Percentiles rank a stretch among this genome's conserved stretches.
These are phyloP conservation scores for Notarius lentiginosus DNA, from an alignment of 2,113 vertebrate species.

Conservation along the genomic window DNA sequence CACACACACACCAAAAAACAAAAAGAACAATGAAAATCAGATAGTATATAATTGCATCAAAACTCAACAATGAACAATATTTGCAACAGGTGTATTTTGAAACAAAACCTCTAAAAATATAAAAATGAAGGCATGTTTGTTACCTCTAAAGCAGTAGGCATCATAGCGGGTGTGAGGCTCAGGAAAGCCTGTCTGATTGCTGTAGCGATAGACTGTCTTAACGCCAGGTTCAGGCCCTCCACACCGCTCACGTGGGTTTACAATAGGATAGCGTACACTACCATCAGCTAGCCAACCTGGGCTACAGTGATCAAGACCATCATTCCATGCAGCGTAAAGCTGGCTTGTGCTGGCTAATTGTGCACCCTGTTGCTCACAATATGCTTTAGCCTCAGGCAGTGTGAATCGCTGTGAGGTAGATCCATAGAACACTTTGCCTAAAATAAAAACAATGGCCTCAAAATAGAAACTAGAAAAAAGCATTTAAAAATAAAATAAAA, in stretches of 20 bases:
- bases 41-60: background rate
- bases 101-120: background rate
- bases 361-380: slow-evolving; percentile 74
- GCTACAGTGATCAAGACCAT: slow-evolving; percentile 86
- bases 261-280: slow-evolving; percentile 90
- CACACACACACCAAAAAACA: slow-evolving; percentile 5
- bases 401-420: slow-evolving; percentile 76
- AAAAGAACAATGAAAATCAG: background rate
- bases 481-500: too few species aligned
- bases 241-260: slow-evolving; percentile 84
- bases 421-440: slow-evolving; percentile 85
- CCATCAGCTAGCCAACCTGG: slow-evolving; percentile 91
- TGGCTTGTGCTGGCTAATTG: slow-evolving; percentile 83
- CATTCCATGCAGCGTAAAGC: slow-evolving; percentile 87
- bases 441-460: slow-evolving; percentile 19
- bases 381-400: slow-evolving; percentile 76
- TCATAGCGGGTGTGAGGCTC: slow-evolving; percentile 78
- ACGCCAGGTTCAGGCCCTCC: slow-evolving; percentile 84
- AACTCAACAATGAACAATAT: background rate
- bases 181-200: slow-evolving; percentile 93
- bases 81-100: background rate
- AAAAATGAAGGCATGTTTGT: background rate
- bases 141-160: slow-evolving; percentile 91
- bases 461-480: slow-evolving; percentile 19
- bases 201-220: slow-evolving; percentile 86